Evolutionary conservation across 1,140 invertebrate genomes (phyloP), one percentile per base, ranked within the genome.

Genomic region (Periplaneta americana): DNA sequence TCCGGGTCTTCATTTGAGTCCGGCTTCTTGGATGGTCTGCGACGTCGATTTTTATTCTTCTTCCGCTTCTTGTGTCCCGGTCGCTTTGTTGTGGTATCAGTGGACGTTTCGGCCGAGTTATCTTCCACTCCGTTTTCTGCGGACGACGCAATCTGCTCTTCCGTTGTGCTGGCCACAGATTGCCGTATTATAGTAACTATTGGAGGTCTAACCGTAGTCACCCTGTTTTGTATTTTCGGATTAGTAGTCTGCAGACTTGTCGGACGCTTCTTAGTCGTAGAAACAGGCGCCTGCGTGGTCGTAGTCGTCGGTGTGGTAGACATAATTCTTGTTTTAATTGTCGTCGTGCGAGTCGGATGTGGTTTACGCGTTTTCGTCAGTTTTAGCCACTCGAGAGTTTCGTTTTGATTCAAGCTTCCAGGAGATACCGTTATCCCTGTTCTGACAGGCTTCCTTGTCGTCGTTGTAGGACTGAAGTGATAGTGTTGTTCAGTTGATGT

Each of bases 31-130:
- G 36, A 84, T 5, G 86, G 82, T 15, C 91, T 91, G 81, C 90
- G 90, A 80, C 91, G 88, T n/a, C 91, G 87, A 39, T 88, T 90
- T 76, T 92, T 92, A 82, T 91, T 92, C 85, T 91, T 92, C 88
- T 92, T 93, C 66, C 87, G 87, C 83, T 90, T 91, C 2, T 84
- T 81, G 6, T 74, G 35, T n/a, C 57, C 48, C 22, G 81, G 76
- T 2, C 28, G 37, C 33, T 83, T 85, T 36, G 85, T 87, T 48
- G 84, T 79, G 4, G 82, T 82, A 33, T 80, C 85, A 34, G 79
- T 79, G 3, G 85, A 84, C 34, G 83, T 83, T 4, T 83, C 82
- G 0, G 83, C 83, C 75, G 83, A 84, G 37, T 83, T 83, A 9
- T 35, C n/a, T 9, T 81, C 83, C 48, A 28, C 1, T 22, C 11